Conservation (phyloP, 1,140 invertebrate species). For the Lepidotrigona ventralis region DNA sequence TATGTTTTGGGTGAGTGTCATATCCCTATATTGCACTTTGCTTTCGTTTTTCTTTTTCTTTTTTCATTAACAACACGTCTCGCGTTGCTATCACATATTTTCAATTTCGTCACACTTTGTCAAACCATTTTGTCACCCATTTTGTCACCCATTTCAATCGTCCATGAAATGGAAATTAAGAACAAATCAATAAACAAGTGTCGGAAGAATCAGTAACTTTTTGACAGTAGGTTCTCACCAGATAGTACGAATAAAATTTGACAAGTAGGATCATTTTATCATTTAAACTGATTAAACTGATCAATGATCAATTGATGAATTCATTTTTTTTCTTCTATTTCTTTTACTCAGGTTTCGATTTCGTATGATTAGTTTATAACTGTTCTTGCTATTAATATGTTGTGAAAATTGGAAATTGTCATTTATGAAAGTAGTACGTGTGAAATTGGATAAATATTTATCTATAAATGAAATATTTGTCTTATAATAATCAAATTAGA, state of each 20-base stretch:
- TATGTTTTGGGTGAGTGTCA: conserved; percentile 93
- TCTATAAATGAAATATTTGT: not conserved
- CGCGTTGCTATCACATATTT: not conserved
- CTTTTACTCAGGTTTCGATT: no score
- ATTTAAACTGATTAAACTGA: not conserved
- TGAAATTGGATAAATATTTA: not conserved
- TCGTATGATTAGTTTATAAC: no score
- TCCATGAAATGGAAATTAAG: not conserved
- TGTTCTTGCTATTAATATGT: no score
- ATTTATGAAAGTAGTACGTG: not conserved
- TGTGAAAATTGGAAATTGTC: no score
- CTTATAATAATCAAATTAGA: not conserved
- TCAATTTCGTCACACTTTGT: not conserved
- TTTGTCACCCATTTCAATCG: not conserved
- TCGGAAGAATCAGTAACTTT: not conserved
- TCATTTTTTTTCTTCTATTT: not conserved
- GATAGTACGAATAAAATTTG: no score
- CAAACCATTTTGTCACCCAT: no score
- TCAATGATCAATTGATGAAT: not conserved
- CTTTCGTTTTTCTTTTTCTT: not conserved
- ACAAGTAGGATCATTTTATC: no score
- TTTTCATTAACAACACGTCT: no score
- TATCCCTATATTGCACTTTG: not conserved
- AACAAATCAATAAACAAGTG: not conserved
- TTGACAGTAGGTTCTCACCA: not conserved